Conservation (phyloP, 2,888 invertebrate species). For the Orthosia gracilis region DNA sequence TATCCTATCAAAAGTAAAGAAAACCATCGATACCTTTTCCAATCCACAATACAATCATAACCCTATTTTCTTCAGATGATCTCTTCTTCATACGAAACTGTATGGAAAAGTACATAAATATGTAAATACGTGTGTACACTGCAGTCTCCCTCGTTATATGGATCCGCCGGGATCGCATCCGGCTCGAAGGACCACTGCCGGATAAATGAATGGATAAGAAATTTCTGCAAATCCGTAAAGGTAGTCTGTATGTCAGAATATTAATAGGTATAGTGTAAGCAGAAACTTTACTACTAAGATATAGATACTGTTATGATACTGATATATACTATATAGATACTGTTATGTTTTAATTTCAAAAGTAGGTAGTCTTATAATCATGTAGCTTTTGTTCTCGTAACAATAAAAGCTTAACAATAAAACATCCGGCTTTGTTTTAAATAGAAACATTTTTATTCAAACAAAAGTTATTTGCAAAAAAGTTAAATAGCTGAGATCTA, state of each 20-base stretch:
- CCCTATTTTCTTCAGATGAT: constrained; percentile 44
- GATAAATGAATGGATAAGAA: constrained; percentile 84
- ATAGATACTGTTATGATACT: background rate
- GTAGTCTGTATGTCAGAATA: constrained; percentile 40
- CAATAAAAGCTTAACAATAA: constrained; percentile 48
- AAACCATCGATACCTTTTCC: background rate
- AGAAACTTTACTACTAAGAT: background rate
- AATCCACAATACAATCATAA: constrained; percentile 29
- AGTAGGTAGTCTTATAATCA: constrained; percentile 14
- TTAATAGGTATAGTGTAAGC: background rate
- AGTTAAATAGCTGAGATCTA: constrained; percentile 57
- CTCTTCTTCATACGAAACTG: constrained; percentile 48
- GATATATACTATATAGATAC: too few species aligned
- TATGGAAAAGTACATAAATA: constrained; percentile 54
- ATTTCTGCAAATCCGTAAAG: constrained; percentile 73
- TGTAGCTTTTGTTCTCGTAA: constrained; percentile 30
- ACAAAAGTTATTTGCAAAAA: constrained; percentile 51
- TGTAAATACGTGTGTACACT: constrained; percentile 60
- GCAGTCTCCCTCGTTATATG: constrained; percentile 84
- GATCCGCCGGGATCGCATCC: constrained; percentile 82
- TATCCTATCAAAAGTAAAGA: background rate
- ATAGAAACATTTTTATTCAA: constrained; percentile 42
- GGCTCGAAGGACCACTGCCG: constrained; percentile 83
- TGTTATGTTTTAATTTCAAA: constrained; percentile 1
- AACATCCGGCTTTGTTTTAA: constrained; percentile 57